A percentile compares a stretch with the other conserved stretches of the same genome.
Evolutionary conservation across 2,113 vertebrate genomes (phyloP).

Genomic region (Geococcyx californianus): DNA sequence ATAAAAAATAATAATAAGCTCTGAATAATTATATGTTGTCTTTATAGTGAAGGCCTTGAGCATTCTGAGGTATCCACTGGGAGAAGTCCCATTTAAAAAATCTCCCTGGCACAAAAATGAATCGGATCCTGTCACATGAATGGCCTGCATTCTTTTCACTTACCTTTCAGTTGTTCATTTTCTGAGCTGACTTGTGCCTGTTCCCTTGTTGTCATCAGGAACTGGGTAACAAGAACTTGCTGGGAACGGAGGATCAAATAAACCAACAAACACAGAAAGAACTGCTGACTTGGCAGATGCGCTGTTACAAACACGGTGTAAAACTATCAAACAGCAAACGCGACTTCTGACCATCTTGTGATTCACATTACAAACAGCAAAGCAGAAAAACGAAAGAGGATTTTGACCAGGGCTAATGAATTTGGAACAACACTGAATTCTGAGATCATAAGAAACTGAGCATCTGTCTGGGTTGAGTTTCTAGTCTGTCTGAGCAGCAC

Average conservation of each 20-base stretch:
- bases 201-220: background rate
- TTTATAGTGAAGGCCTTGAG: background rate
- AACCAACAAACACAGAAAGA: background rate
- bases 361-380: background rate
- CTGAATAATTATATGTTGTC: conserved; percentile 13
- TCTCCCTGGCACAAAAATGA: conserved; percentile 14
- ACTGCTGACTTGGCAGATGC: background rate
- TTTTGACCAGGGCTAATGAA: background rate
- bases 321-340: background rate
- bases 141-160: conserved; percentile 25
- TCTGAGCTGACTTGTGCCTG: background rate
- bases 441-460: background rate
- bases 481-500: background rate
- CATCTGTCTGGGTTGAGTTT: background rate
- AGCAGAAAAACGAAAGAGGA: background rate
- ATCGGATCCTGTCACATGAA: conserved; percentile 19
- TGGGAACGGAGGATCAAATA: background rate
- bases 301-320: background rate
- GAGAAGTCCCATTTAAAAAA: conserved; percentile 48
- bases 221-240: background rate
- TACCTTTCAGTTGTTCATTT: conserved; percentile 4
- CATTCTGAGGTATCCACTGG: background rate
- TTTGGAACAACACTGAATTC: background rate
- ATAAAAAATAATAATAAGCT: conserved; percentile 45
- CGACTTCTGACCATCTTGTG: background rate